These are phyloP conservation scores for Hypomesus transpacificus DNA, from an alignment of 2,113 vertebrate genomes.

Conservation along the genomic window DNA sequence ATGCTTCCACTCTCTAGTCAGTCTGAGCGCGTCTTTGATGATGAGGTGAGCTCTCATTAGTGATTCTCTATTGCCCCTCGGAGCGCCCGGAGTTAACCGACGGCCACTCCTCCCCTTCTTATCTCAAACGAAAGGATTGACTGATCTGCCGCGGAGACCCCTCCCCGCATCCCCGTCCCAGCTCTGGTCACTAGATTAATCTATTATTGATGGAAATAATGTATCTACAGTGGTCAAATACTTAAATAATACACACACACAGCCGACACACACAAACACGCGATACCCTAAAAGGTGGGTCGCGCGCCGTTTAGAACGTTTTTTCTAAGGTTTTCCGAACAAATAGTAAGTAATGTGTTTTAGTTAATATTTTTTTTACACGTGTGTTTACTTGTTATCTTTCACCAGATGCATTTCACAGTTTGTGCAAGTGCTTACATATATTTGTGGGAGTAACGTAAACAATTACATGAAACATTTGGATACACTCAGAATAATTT, in stretches of 20 bases:
- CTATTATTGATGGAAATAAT: constrained; percentile 68
- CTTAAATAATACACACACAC: background rate
- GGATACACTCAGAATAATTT: constrained; percentile 13
- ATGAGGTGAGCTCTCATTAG: constrained; percentile 74
- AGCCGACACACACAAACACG: constrained; percentile 24
- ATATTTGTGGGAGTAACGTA: constrained; percentile 12
- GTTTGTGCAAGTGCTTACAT: constrained; percentile 16
- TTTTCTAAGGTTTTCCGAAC: constrained; percentile 15
- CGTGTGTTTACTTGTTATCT: constrained; percentile 44
- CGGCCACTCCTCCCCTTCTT: constrained; percentile 82
- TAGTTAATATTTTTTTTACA: constrained; percentile 25
- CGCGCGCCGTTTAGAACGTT: background rate
- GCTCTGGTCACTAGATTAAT: constrained; percentile 63
- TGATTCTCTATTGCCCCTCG: constrained; percentile 71
- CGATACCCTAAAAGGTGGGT: background rate
- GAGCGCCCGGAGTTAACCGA: constrained; percentile 69
- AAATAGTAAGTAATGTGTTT: constrained; percentile 20
- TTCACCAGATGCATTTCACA: constrained; percentile 23
- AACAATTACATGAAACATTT: constrained; percentile 14
- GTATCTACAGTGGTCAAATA: constrained; percentile 14
- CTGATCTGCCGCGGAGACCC: constrained; percentile 69
- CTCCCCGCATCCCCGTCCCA: constrained; percentile 68
- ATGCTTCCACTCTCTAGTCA: constrained; percentile 52
- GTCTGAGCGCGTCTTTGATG: constrained; percentile 69
- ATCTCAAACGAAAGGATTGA: constrained; percentile 77